Base-by-base conservation (phyloP, 1,140 invertebrate species). In the Euwallacea fornicatus region DNA sequence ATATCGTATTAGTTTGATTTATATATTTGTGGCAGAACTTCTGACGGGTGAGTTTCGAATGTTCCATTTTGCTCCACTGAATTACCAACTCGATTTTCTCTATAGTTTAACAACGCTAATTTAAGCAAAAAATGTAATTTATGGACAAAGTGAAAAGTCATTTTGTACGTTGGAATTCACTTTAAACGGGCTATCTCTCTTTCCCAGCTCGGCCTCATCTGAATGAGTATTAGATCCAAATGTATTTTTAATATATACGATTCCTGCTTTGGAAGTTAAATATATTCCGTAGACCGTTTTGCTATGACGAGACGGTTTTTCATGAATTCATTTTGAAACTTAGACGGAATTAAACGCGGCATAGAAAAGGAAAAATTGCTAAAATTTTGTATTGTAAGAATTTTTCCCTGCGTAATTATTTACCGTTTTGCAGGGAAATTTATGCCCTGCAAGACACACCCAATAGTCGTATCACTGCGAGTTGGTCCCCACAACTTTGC, bases 401-500 rank as follows among this genome's bases (percentile, higher is more conserved):
- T 59, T 59, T 66, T 67, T 67, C 65, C 54, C 65, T 42, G 42
- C 33, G 58, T 71, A 64, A 71, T 64, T 64, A 71, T 71, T 71
- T 55, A 60, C 50, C 69, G 3, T 11, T 8, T 50, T 56, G 21
- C 69, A 71, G 55, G 41, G 33, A 58, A 71, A 71, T 71, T 64
- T 71, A 71, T 71, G 60, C 61, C 43, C 44, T 71, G 33, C 8
- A 64, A 64, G 69, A 41, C 69, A 71, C 69, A 64, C 61, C 69
- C 69, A 68, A 50, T 10, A 41, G 61, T 42, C 69, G 58, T 69
- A 69, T 69, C 66, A 55, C 41, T 69, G 43, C 67, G 58, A 58
- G 59, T 33, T 69, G 46, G 61, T 71, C 61, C 44, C 69, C 69
- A 71, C 69, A 67, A 67, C 21, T 66, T 47, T 71, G 63, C 69